Evolutionary conservation across 2,888 invertebrate genomes (phyloP).

Genomic region (Melangyna quadrimaculata): DNA sequence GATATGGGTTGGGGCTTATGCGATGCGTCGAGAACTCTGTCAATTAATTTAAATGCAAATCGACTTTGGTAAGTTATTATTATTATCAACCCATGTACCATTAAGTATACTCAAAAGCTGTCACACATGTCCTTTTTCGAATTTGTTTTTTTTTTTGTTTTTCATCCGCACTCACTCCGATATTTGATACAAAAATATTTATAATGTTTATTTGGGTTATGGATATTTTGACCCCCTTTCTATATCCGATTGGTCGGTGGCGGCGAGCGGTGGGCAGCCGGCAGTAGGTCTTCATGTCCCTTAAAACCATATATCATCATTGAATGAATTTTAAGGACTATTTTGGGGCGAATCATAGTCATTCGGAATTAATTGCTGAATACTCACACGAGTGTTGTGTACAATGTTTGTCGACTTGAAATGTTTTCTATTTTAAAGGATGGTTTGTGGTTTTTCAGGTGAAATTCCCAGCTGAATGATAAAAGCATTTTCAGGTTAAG

Average conservation of each 20-base stretch:
- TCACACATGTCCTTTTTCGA: slow-evolving; percentile 22
- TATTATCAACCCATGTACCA: slow-evolving; percentile 42
- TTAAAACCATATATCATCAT: not conserved
- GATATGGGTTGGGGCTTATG: slow-evolving; percentile 20
- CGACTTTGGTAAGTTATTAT: slow-evolving; percentile 59
- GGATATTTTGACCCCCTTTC: slow-evolving; percentile 10
- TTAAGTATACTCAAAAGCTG: slow-evolving; percentile 18
- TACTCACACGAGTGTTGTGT: not conserved
- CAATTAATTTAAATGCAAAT: slow-evolving; percentile 69
- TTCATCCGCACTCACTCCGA: not conserved
- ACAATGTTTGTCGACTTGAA: not conserved
- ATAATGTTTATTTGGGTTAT: slow-evolving; percentile 27
- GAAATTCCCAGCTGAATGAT: slow-evolving; percentile 21
- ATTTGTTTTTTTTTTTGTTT: not conserved
- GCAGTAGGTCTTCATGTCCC: not conserved
- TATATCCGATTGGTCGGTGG: not conserved
- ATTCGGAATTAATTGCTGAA: slow-evolving; percentile 9
- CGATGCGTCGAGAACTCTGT: slow-evolving; percentile 26
- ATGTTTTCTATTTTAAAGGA: slow-evolving; percentile 6
- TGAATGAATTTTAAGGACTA: slow-evolving; percentile 9
- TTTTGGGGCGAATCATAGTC: not conserved
- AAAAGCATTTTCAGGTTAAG: slow-evolving; percentile 22
- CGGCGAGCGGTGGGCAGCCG: too few relatives aligned
- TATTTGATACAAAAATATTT: not conserved
- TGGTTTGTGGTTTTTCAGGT: not conserved